A percentile compares a stretch with the other conserved stretches of the same genome.
Evolutionary conservation across 2,888 invertebrate genomes (phyloP).

Genomic region (Iphiclides podalirius): DNA sequence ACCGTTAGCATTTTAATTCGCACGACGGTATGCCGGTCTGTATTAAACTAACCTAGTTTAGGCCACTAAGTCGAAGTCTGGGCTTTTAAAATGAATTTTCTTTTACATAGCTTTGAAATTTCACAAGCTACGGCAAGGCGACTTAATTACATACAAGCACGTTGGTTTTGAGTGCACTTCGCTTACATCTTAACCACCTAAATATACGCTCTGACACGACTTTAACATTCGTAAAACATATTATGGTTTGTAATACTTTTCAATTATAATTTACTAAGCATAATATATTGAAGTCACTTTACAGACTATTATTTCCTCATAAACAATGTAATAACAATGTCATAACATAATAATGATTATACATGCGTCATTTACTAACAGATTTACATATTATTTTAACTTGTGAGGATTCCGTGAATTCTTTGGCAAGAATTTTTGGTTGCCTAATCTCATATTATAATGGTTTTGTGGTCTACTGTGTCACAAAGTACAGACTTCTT

Average conservation of each 20-base stretch:
- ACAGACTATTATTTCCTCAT: too few relatives aligned
- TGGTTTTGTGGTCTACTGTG: too few relatives aligned
- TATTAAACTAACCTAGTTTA: background rate
- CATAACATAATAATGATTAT: too few relatives aligned
- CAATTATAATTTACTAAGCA: too few relatives aligned
- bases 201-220: constrained; percentile 9
- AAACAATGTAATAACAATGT: too few relatives aligned
- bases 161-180: constrained; percentile 18
- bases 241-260: background rate
- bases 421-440: too few relatives aligned
- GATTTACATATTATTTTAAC: too few relatives aligned
- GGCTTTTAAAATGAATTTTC: constrained; percentile 4
- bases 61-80: background rate
- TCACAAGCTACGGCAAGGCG: constrained; percentile 11
- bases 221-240: constrained; percentile 8
- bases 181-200: constrained; percentile 11
- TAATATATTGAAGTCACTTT: too few relatives aligned
- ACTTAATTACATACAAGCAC: constrained; percentile 21
- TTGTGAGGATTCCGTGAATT: too few relatives aligned
- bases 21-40: background rate
- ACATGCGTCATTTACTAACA: too few relatives aligned
- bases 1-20: background rate
- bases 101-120: constrained; percentile 13
- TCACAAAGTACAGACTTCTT: too few relatives aligned
- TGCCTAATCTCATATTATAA: too few relatives aligned